Evolutionary conservation across 2,888 invertebrate species (phyloP), one percentile per base, ranked within the genome.

Genomic region (Frankliniella intonsa): DNA sequence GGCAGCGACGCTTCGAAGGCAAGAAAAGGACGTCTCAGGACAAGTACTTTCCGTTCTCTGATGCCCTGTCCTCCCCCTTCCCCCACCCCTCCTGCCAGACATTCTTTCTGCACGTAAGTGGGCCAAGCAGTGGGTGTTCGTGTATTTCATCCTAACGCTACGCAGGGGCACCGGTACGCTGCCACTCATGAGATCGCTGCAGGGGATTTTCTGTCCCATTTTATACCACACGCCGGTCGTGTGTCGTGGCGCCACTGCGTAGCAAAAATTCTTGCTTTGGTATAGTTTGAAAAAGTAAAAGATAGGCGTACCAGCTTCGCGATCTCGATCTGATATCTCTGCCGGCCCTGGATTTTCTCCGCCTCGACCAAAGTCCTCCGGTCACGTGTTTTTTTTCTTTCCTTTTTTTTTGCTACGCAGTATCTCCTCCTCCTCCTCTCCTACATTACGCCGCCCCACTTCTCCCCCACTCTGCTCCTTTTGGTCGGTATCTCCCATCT

Each of bases 21-120:
- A 76, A 76, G 25, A 22, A 76, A 22, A 76, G 69, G 69, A 76
- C 69, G 69, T 22, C 69, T 69, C 69, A 55, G 14, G n/a, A 69
- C 69, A 69, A 55, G 55, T 55, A 17, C 69, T n/a, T 22, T 22
- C n/a, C 69, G n/a, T 10, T 11, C 38, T 38, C 38, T 38, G 38
- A 38, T 38, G 3, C n/a, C 69, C 11, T 19, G 55, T 55, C 55
- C 69, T 69, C 69, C 19, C 22, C 69, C 17, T 38, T 38, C 38
- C 5, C 38, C 38, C 38, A 5, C 5, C 38, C 38, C 5, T 38
- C 38, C 38, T 38, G 3, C 5, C 38, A 2, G 38, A 38, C 38
- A 38, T 2, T 38, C 38, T 38, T 38, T 38, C 38, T 38, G 38
- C 5, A 3, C 38, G 38, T 38, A 38, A 38, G 38, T 38, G 38